Conservation (phyloP, 2,113 vertebrate genomes). For the Plecturocebus donacophilus region DNA sequence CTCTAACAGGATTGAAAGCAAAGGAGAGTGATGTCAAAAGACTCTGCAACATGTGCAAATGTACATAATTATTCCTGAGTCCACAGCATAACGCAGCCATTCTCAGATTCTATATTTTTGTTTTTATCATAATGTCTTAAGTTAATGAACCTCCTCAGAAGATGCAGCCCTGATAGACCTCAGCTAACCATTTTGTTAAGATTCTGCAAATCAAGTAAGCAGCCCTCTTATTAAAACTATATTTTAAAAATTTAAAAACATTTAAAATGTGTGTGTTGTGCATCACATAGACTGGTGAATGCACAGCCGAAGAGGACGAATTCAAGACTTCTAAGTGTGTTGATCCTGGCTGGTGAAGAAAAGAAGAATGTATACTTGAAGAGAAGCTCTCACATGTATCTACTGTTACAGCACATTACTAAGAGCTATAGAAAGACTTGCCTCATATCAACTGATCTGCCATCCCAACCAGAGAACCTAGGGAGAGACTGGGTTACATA, state of each 20-base stretch:
- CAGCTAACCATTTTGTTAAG: neutral
- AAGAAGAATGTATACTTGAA: neutral
- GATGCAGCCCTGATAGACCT: neutral
- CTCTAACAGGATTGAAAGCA: neutral
- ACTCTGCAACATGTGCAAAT: neutral
- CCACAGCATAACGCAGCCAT: neutral
- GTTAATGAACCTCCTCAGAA: neutral
- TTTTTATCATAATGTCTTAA: neutral
- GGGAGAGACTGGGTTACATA: neutral
- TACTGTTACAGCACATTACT: neutral
- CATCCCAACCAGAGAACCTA: neutral
- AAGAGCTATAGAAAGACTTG: neutral
- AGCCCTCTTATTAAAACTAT: neutral
- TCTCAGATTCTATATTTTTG: neutral
- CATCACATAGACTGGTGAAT: neutral
- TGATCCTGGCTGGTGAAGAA: neutral
- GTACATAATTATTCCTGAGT: neutral
- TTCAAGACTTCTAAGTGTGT: neutral
- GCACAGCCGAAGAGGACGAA: neutral
- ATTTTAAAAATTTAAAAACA: neutral
- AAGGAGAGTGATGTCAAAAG: neutral
- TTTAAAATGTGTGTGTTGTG: neutral
- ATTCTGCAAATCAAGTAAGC: neutral
- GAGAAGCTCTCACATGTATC: neutral
- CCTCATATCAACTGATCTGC: neutral